Percentiles rank a stretch among this genome's conserved stretches.
Evolutionary conservation across 2,113 vertebrate species (phyloP).

Genomic region (Dicerorhinus sumatrensis): DNA sequence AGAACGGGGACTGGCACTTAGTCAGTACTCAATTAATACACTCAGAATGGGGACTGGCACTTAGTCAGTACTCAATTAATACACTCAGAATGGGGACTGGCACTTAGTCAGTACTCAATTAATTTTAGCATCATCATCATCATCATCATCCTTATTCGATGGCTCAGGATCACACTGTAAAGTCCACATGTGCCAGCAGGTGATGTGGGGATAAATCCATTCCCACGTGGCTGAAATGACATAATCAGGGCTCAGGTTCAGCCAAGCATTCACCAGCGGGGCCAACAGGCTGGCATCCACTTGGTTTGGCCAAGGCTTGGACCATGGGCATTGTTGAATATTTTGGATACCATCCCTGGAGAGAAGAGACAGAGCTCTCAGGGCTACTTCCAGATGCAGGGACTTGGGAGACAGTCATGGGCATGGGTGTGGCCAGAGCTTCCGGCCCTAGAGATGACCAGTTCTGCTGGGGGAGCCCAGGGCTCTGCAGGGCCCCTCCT

Average conservation of each 20-base stretch:
- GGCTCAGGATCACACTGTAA: neutral
- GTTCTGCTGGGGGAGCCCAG: neutral
- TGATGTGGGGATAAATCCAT: fast-evolving
- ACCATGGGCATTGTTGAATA: too few species aligned
- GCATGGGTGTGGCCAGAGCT: neutral
- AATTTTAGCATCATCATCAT: fast-evolving
- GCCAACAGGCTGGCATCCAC: fast-evolving
- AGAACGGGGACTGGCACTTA: too few species aligned
- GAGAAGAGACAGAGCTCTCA: neutral
- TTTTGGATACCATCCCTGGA: neutral
- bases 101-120: neutral
- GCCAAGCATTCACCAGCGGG: fast-evolving
- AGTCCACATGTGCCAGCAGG: neutral
- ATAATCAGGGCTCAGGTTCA: neutral
- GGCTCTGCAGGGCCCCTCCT: neutral
- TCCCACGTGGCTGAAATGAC: fast-evolving
- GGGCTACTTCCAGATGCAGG: neutral
- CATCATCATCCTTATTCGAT: fast-evolving
- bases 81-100: neutral
- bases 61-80: too few species aligned
- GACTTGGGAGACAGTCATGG: neutral
- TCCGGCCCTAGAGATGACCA: neutral
- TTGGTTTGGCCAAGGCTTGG: neutral
- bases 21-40: neutral
- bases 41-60: neutral